phyloP scores from a whole-genome alignment of 2,888 invertebrate species.

The Notodonta ziczac region DNA sequence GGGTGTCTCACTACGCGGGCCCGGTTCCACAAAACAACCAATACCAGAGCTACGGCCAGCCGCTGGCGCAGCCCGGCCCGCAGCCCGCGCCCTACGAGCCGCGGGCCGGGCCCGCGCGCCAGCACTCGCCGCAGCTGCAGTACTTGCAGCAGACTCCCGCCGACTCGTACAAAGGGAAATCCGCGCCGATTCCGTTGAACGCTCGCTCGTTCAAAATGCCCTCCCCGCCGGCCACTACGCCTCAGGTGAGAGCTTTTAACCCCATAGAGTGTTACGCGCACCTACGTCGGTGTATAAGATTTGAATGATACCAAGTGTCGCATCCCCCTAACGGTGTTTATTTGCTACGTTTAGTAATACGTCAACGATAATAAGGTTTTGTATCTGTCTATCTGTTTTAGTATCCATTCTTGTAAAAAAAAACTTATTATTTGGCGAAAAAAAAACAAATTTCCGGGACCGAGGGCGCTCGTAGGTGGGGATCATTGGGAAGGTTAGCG shows the following conservation, averaged over 20 bases:
- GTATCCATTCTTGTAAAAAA: too few species aligned
- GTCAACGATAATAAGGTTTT: too few species aligned
- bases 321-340: too few species aligned
- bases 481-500: too few species aligned
- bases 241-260: constrained; percentile 54
- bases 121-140: constrained; percentile 60
- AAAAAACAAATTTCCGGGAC: too few species aligned
- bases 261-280: too few species aligned
- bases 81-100: constrained; percentile 44
- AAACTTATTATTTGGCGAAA: too few species aligned
- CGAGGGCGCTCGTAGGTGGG: too few species aligned
- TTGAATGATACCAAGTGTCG: too few species aligned
- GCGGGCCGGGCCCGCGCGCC: constrained; percentile 39
- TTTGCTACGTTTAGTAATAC: too few species aligned
- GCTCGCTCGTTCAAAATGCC: constrained; percentile 76
- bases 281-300: too few species aligned
- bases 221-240: constrained; percentile 66
- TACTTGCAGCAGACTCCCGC: constrained; percentile 62
- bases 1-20: constrained; percentile 59
- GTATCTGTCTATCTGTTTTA: too few species aligned
- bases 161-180: constrained; percentile 66
- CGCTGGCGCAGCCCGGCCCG: constrained; percentile 35
- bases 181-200: constrained; percentile 39
- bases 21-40: constrained; percentile 43
- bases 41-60: constrained; percentile 58